Evolutionary conservation across 2,797 vertebrate genomes (phyloP).

Genomic region (Phataginus tetradactyla): DNA sequence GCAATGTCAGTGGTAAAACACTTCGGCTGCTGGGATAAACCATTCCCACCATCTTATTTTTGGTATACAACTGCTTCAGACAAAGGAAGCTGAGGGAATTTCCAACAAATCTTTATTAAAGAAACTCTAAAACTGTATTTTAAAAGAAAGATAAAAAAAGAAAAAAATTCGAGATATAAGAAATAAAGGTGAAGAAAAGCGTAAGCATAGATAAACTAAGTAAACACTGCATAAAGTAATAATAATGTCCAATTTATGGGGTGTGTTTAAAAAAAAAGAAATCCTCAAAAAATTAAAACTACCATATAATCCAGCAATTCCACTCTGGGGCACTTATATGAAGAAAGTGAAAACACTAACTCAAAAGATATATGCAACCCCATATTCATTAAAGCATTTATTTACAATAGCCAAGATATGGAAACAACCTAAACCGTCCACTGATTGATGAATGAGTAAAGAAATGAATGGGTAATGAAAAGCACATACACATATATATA

Average conservation of each 20-base stretch:
- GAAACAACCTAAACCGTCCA: neutral
- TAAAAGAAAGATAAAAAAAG: neutral
- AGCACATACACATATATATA: neutral
- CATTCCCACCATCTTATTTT: neutral
- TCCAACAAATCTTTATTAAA: conserved; percentile 9
- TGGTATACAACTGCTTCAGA: neutral
- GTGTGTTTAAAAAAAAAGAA: neutral
- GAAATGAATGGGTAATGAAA: neutral
- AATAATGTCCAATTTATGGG: neutral
- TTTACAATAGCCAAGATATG: neutral
- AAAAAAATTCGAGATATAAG: neutral
- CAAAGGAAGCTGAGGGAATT: neutral
- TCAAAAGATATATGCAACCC: neutral
- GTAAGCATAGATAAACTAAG: neutral
- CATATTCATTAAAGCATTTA: neutral
- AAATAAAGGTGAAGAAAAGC: conserved; percentile 24
- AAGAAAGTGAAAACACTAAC: neutral
- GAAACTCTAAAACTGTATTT: neutral
- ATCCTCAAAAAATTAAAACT: neutral
- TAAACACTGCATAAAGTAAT: neutral
- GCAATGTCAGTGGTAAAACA: neutral
- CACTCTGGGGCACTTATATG: neutral
- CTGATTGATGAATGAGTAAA: neutral
- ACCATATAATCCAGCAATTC: neutral
- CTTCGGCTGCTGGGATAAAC: neutral